These are phyloP conservation scores for Karalla daura DNA, from an alignment of 2,797 vertebrate genomes.

Conservation along the genomic window DNA sequence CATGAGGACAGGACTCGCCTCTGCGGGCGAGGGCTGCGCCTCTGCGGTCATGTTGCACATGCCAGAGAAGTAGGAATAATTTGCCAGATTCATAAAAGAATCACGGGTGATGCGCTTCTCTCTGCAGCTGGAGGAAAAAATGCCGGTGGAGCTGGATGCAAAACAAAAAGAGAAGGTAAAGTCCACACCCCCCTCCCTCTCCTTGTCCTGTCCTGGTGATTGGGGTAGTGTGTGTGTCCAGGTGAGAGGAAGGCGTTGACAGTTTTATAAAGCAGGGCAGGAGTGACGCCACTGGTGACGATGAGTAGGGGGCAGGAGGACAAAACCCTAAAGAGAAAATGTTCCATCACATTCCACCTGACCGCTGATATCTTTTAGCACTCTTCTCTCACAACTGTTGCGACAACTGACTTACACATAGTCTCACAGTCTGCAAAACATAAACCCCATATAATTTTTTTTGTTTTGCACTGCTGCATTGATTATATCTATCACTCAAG, in stretches of 20 bases:
- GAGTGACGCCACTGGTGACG: slow-evolving; percentile 82
- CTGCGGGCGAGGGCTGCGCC: slow-evolving; percentile 84
- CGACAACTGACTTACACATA: too few species aligned
- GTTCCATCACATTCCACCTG: background rate
- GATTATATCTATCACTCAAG: too few species aligned
- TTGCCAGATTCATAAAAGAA: slow-evolving; percentile 92
- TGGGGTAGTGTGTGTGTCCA: slow-evolving; percentile 73
- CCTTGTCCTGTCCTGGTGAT: slow-evolving; percentile 40
- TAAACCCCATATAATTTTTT: too few species aligned
- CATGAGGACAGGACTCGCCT: slow-evolving; percentile 85
- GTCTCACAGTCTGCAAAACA: too few species aligned
- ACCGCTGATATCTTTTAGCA: too few species aligned
- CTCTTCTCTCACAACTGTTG: too few species aligned
- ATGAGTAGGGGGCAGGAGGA: slow-evolving; percentile 56
- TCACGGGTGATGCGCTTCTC: slow-evolving; percentile 5
- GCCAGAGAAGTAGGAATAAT: slow-evolving; percentile 90
- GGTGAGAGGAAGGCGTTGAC: slow-evolving; percentile 82
- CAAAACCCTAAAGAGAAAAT: slow-evolving; percentile 7
- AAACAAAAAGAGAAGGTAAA: too few species aligned
- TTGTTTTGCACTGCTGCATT: too few species aligned
- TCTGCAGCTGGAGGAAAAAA: background rate
- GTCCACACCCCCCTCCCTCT: background rate
- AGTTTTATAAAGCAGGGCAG: slow-evolving; percentile 81
- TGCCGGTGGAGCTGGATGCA: slow-evolving; percentile 2
- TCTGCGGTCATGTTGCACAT: slow-evolving; percentile 92